A percentile compares a stretch with the other conserved stretches of the same genome.
Evolutionary conservation across 2,888 invertebrate species (phyloP).

Genomic region (Alsophila aescularia): DNA sequence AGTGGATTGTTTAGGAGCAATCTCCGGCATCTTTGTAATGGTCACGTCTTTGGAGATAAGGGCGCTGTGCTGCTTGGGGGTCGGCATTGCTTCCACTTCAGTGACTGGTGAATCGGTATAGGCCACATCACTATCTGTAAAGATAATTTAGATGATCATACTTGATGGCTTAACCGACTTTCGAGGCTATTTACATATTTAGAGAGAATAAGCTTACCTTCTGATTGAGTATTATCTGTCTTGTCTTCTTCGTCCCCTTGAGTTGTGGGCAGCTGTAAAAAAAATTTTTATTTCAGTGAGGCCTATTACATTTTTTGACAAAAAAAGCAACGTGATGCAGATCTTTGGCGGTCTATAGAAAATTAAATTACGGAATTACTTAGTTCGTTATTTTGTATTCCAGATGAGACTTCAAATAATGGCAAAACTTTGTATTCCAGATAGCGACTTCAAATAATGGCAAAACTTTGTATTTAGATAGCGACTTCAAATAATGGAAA

Average conservation of each 20-base stretch:
- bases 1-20: neutral
- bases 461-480: too few species aligned
- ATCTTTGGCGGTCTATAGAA: too few species aligned
- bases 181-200: too few species aligned
- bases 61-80: neutral
- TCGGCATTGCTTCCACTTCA: constrained; percentile 9
- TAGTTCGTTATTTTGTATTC: too few species aligned
- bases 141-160: neutral
- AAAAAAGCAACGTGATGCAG: too few species aligned
- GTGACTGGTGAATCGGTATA: constrained; percentile 10
- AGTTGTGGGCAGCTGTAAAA: constrained; percentile 27
- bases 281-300: neutral
- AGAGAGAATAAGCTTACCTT: constrained; percentile 25
- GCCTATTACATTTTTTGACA: too few species aligned
- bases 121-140: constrained; percentile 20
- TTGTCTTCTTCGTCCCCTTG: constrained; percentile 24
- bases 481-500: too few species aligned
- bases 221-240: constrained; percentile 19
- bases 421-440: too few species aligned
- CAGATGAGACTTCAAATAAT: too few species aligned
- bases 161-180: neutral
- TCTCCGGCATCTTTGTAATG: neutral
- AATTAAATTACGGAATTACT: too few species aligned
- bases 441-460: too few species aligned
- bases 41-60: neutral